These are phyloP conservation scores for Pangasius larnaudii DNA, from an alignment of 2,797 vertebrate species.

Conservation along the genomic window DNA sequence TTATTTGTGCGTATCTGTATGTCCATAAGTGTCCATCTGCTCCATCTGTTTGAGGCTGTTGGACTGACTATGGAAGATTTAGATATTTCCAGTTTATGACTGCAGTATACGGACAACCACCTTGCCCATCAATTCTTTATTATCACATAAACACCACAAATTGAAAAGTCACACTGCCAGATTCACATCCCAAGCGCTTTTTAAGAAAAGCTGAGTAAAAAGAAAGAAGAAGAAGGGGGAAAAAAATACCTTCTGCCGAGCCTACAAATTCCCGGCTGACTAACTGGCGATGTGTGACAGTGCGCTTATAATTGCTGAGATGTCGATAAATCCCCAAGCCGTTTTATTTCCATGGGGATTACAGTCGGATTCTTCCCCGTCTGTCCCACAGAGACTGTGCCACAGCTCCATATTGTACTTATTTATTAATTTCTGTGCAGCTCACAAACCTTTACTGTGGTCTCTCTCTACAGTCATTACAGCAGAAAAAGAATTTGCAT, in stretches of 20 bases:
- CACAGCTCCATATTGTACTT: slow-evolving; percentile 23
- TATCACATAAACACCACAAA: slow-evolving; percentile 68
- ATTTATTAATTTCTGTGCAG: slow-evolving; percentile 54
- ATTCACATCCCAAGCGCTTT: slow-evolving; percentile 44
- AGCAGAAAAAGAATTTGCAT: slow-evolving; percentile 6
- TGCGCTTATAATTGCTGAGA: slow-evolving; percentile 73
- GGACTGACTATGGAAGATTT: slow-evolving; percentile 57
- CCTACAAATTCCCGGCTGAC: slow-evolving; percentile 57
- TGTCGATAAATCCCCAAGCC: slow-evolving; percentile 74
- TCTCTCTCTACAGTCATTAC: slow-evolving; percentile 40
- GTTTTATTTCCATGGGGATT: slow-evolving; percentile 72
- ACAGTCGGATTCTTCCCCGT: slow-evolving; percentile 56
- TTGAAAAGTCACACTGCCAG: slow-evolving; percentile 55
- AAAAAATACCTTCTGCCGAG: slow-evolving; percentile 25
- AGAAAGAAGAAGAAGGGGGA: slow-evolving; percentile 4
- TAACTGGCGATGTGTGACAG: slow-evolving; percentile 76
- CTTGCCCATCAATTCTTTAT: slow-evolving; percentile 74
- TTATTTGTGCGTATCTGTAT: background rate
- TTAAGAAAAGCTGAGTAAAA: slow-evolving; percentile 36
- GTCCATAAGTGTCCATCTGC: slow-evolving; percentile 36
- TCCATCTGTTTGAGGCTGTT: slow-evolving; percentile 15
- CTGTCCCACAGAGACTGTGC: slow-evolving; percentile 50
- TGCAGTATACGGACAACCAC: slow-evolving; percentile 70
- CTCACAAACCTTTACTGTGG: slow-evolving; percentile 60
- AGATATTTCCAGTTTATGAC: slow-evolving; percentile 70